Conservation (phyloP, 1,140 invertebrate species). For the Sitophilus oryzae region DNA sequence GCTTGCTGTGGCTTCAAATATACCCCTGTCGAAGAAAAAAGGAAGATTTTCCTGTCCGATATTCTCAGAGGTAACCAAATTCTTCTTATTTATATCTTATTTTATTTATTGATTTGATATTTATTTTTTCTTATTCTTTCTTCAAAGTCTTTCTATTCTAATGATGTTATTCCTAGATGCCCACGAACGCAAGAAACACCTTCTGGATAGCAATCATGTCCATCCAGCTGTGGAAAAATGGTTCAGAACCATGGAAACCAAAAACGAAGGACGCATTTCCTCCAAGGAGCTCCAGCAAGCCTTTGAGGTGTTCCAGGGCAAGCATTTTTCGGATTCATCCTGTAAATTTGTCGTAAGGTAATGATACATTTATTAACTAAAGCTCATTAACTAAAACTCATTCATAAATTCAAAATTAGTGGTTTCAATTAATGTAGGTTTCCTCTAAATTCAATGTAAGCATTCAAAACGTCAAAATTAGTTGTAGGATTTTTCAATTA, state of each 20-base stretch:
- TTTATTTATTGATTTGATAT: neutral
- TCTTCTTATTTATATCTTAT: neutral
- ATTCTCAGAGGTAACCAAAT: constrained; percentile 11
- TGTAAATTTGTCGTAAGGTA: constrained; percentile 40
- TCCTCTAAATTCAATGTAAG: too few species aligned
- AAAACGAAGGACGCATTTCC: constrained; percentile 31
- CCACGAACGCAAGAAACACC: constrained; percentile 5
- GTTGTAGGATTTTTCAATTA: too few species aligned
- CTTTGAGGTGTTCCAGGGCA: constrained; percentile 36
- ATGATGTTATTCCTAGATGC: constrained; percentile 7
- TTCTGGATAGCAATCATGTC: constrained; percentile 2
- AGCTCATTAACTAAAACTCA: too few species aligned
- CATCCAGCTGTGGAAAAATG: constrained; percentile 30
- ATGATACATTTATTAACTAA: too few species aligned
- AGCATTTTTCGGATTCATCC: constrained; percentile 35
- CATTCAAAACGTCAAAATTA: too few species aligned
- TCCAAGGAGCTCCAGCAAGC: constrained; percentile 37
- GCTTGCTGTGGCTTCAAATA: constrained; percentile 1
- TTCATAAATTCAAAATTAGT: too few species aligned
- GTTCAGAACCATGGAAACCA: constrained; percentile 30
- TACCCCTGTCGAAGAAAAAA: constrained; percentile 2
- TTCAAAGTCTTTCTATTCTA: too few species aligned
- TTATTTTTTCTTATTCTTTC: too few species aligned
- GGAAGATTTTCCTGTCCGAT: constrained; percentile 12
- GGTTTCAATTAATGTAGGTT: too few species aligned